These are phyloP conservation scores for Rissa tridactyla DNA, from an alignment of 2,113 vertebrate species.

Conservation along the genomic window DNA sequence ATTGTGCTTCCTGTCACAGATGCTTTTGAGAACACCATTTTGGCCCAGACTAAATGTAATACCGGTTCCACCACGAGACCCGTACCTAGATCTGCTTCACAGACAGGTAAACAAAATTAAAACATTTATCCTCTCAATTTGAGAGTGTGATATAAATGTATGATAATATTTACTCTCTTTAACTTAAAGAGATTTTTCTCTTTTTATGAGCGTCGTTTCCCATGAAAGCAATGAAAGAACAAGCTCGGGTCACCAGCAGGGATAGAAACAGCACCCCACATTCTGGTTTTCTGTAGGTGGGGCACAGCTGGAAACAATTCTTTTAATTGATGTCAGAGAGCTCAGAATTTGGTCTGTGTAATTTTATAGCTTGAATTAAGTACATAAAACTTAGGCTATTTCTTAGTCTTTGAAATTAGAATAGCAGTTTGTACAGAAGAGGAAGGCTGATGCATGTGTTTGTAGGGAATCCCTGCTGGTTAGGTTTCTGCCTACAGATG, in stretches of 20 bases:
- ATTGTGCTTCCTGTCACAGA: conserved; percentile 76
- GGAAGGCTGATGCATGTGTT: background rate
- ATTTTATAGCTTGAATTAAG: background rate
- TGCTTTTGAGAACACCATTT: conserved; percentile 79
- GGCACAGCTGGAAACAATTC: background rate
- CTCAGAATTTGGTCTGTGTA: background rate
- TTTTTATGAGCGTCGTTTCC: background rate
- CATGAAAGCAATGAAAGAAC: background rate
- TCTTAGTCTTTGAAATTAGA: background rate
- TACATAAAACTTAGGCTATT: background rate
- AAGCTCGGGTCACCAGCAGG: background rate
- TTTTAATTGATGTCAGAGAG: background rate
- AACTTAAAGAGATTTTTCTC: background rate
- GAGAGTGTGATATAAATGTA: background rate
- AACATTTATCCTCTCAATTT: background rate
- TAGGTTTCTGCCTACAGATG: background rate
- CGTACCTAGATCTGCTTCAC: conserved; percentile 87
- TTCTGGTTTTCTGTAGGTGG: background rate
- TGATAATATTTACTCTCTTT: background rate
- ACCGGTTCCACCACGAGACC: conserved; percentile 62
- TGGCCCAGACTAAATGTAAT: conserved; percentile 77
- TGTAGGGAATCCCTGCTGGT: background rate
- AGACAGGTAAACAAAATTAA: conserved; percentile 82
- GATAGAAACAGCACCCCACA: background rate
- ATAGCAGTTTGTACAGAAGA: background rate